Evolutionary conservation across 2,888 invertebrate species (phyloP), one percentile per base, ranked within the genome.

Genomic region (Sphinx pinastri): DNA sequence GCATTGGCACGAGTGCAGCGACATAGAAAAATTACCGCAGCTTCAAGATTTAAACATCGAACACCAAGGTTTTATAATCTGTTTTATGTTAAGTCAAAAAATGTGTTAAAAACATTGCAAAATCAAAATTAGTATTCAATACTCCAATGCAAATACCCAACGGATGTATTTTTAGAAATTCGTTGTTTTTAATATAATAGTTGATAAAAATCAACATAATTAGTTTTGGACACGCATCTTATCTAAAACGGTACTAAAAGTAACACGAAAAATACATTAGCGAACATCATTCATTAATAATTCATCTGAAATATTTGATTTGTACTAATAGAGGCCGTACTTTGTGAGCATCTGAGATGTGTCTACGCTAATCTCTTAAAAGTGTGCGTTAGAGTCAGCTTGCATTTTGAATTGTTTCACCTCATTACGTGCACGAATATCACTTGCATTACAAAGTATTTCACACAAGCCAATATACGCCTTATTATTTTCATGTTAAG

Each of bases 361-460:
- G 38, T 47, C 16, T 60, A 49, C 38, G 52, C 70, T 68, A 74
- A 76, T 78, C 74, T 71, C 73, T 75, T 79, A 77, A 69, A 76
- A 84, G 78, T 69, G 54, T 63, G 54, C 60, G 69, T 69, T 69
- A 69, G 54, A 45, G 60, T 81, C 80, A 84, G 84, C 82, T 85
- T 82, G 85, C 86, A 87, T 85, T 88, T 87, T 86, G 88, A 89
- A 89, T 90, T 90, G 90, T 88, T 90, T 87, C 88, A 87, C 88
- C 90, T 92, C 91, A 91, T 91, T 92, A 91, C 86, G 81, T 75
- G 88, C 88, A 89, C 88, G 88, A 88, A 88, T 88, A 85, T 86
- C 84, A 82, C 82, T 80, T 81, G 78, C 83, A 78, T 75, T 63
- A 77, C 73, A 77, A 78, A 70, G 70, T 63, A 73, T 72, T 58